Conservation (phyloP, 35 echinoderm and acorn worm species). For the Lytechinus pictus region DNA sequence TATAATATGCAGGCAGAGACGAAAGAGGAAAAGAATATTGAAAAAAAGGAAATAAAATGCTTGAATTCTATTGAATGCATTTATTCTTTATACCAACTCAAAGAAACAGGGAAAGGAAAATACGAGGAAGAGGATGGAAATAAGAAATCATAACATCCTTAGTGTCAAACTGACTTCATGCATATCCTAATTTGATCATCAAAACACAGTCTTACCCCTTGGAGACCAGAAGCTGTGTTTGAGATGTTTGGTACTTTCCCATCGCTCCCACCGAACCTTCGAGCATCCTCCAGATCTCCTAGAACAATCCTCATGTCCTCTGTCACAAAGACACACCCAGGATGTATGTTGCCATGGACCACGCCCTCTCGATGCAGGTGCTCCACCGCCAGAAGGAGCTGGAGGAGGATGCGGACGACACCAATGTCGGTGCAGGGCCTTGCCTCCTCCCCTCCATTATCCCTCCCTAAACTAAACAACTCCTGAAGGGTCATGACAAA, state of each 20-base stretch:
- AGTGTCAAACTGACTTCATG: neutral
- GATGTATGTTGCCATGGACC: constrained; percentile 16
- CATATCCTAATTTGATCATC: neutral
- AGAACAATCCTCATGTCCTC: constrained; percentile 10
- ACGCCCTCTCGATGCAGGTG: constrained; percentile 23
- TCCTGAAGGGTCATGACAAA: neutral
- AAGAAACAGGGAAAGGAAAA: no score
- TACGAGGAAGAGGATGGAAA: neutral
- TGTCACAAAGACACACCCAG: neutral
- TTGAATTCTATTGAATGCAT: no score
- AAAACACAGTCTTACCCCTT: neutral
- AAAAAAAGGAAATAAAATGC: no score
- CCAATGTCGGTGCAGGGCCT: neutral
- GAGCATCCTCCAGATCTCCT: neutral
- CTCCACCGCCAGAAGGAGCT: constrained; percentile 12
- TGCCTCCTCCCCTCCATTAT: neutral
- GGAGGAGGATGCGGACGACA: neutral
- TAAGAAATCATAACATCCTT: neutral
- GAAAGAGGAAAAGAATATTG: no score
- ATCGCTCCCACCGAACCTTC: no score
- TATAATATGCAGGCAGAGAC: no score
- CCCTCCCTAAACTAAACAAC: neutral
- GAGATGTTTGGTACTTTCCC: neutral
- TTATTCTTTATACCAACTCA: no score
- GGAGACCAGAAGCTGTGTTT: neutral